Base-by-base conservation (phyloP, 2,113 vertebrate genomes). In the Eira barbara region DNA sequence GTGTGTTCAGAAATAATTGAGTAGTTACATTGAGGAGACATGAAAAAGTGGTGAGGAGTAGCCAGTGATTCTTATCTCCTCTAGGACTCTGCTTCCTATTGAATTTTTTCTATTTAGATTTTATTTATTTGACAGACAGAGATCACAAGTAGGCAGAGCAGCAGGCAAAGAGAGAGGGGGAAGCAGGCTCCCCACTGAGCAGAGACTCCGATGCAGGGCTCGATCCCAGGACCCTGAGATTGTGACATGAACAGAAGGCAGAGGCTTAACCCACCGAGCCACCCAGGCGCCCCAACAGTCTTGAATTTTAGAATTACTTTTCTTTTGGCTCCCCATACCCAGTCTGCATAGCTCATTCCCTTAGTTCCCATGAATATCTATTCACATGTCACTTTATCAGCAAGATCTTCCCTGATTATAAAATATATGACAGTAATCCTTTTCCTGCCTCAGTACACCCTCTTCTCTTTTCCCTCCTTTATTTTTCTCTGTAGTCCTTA, bases 301-400 rank as follows among this genome's bases (percentile, higher is more conserved):
- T 82, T 83, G 29, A 92, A 94, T 95, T 93, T 96, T 89, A 95
- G 34, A 74, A 55, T 95, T 89, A 39, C 23, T 81, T 88, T 88
- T 69, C 17, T 92, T 79, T 61, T 91, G 20, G 25, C 3, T 91
- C 4, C 29, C 34, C 0, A 13, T 78, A 36, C n/a, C 73, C 45
- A 63, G 0, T 88, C 86, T 97, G n/a, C n/a, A 49, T 71, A 42
- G 17, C 7, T 82, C 14, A 63, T 87, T 94, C 69, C 76, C 23
- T 88, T 93, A 49, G 49, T 52, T 81, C 20, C 65, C 74, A 1
- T 80, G 52, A 61, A 45, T 73, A 63, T 90, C 18, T 82, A 20
- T 76, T 87, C 42, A 90, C 34, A 92, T 90, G 69, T 80, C 55
- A 69, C 49, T 57, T 73, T 73, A 42, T 36, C 18, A 85, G 45